Conservation (phyloP, 1,140 invertebrate genomes). For the Camponotus floridanus region DNA sequence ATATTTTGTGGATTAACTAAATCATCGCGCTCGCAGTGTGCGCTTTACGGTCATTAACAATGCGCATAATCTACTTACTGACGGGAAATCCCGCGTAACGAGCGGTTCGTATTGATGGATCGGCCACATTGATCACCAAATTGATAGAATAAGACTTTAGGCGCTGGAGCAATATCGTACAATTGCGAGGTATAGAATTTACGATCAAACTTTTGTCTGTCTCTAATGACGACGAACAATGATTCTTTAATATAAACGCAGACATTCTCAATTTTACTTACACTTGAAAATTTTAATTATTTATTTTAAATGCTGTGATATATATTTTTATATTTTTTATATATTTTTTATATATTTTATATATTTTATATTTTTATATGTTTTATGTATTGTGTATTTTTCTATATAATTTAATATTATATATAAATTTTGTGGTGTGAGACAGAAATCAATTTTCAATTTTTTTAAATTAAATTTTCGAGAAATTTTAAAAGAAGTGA, state of each 20-base stretch:
- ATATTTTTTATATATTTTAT: neutral
- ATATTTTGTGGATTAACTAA: conserved; percentile 71
- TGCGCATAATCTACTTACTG: conserved; percentile 72
- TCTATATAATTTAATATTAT: neutral
- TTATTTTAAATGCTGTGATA: neutral
- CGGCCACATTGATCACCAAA: conserved; percentile 62
- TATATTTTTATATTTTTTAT: too few species aligned
- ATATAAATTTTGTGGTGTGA: neutral
- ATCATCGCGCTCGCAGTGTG: conserved; percentile 60
- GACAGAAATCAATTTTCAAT: neutral
- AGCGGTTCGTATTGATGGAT: conserved; percentile 56
- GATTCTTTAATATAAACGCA: neutral
- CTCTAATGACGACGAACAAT: neutral
- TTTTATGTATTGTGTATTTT: neutral
- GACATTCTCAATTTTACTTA: neutral
- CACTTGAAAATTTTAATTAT: neutral
- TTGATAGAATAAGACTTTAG: conserved; percentile 66
- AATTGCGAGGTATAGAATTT: conserved; percentile 28
- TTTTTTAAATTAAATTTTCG: neutral
- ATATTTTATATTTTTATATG: neutral
- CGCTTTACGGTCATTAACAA: conserved; percentile 70
- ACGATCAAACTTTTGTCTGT: conserved; percentile 22
- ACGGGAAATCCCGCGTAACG: conserved; percentile 68
- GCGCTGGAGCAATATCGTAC: conserved; percentile 1
- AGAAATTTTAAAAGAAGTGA: neutral